Conservation (phyloP, 2,113 vertebrate species). For the Uropsilus gracilis region DNA sequence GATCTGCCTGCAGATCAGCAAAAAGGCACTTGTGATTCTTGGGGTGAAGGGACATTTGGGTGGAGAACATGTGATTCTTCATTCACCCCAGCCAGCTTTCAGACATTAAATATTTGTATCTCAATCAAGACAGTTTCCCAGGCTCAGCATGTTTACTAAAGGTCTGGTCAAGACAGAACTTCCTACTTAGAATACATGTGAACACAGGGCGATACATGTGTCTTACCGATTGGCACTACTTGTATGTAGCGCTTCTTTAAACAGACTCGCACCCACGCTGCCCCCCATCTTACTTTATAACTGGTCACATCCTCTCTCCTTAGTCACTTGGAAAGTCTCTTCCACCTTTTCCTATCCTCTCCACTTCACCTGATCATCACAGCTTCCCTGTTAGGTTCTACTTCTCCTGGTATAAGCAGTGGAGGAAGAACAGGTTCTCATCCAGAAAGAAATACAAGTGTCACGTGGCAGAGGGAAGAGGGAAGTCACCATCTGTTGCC, state of each 20-base stretch:
- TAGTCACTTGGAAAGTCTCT: neutral
- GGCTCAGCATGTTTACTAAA: neutral
- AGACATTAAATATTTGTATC: neutral
- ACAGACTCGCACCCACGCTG: neutral
- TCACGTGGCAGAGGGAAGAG: neutral
- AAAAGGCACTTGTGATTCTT: conserved; percentile 75
- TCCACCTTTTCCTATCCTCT: neutral
- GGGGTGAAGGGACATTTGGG: neutral
- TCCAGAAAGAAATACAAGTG: neutral
- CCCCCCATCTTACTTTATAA: neutral
- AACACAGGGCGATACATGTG: no score
- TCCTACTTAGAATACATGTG: neutral
- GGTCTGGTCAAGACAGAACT: neutral
- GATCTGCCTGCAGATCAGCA: conserved; percentile 89
- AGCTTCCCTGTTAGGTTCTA: neutral
- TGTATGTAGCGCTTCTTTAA: neutral
- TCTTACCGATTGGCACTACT: neutral
- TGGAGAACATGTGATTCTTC: neutral
- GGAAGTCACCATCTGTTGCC: neutral
- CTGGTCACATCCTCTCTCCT: neutral
- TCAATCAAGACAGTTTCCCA: neutral
- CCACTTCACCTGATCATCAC: neutral
- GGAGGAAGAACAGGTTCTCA: neutral
- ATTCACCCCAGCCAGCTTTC: neutral
- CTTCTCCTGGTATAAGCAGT: neutral